Percentiles rank a stretch among this genome's conserved stretches.
phyloP scores from a whole-genome alignment of 1,140 invertebrate species.

The Leptestheria dahalacensis region DNA sequence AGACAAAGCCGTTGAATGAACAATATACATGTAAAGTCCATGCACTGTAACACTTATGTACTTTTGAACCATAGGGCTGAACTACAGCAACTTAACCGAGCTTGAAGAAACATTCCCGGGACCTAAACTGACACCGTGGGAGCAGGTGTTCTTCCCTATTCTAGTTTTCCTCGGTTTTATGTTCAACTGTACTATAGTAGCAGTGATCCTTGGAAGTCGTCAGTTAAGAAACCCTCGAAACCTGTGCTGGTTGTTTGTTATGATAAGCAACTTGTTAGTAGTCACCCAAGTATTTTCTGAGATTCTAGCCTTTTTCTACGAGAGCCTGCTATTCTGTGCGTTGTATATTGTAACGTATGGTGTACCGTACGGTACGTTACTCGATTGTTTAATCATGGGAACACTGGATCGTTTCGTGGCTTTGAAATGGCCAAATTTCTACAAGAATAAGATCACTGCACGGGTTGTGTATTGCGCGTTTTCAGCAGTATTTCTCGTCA shows the following conservation, averaged over 20 bases:
- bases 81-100: background rate
- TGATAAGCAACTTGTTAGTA: background rate
- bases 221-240: background rate
- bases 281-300: background rate
- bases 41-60: too few relatives aligned
- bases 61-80: too few relatives aligned
- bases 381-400: background rate
- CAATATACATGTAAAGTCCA: too few relatives aligned
- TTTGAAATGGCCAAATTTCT: background rate
- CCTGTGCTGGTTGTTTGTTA: background rate
- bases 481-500: background rate
- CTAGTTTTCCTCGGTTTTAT: background rate
- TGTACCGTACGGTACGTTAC: background rate
- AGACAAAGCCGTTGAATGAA: too few relatives aligned
- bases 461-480: background rate
- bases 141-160: background rate
- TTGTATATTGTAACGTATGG: background rate
- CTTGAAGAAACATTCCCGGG: background rate
- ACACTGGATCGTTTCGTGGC: background rate
- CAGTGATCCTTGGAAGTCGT: background rate
- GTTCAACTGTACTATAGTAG: background rate
- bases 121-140: background rate
- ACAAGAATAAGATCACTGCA: background rate
- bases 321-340: background rate
- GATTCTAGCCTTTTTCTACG: background rate